Evolutionary conservation across 2,797 vertebrate species (phyloP).

Genomic region (Octomys mimax): DNA sequence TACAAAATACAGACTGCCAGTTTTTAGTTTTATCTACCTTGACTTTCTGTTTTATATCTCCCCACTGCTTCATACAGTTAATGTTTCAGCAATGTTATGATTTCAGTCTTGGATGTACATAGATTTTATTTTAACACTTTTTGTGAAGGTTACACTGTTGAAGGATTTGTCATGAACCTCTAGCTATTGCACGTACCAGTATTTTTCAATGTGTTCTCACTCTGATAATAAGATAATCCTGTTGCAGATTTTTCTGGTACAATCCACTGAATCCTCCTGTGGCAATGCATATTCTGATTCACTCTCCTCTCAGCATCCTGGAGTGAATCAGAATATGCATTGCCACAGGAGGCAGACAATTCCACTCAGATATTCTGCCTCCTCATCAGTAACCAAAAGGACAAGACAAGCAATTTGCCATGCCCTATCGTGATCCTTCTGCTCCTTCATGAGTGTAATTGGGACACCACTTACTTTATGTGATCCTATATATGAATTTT

Average conservation of each 20-base stretch:
- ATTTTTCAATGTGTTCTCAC: conserved; percentile 31
- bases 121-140: conserved; percentile 32
- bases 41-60: conserved; percentile 51
- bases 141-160: not conserved
- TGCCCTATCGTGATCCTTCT: conserved; percentile 51
- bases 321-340: conserved; percentile 75
- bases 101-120: not conserved
- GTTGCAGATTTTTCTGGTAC: conserved; percentile 61
- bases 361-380: conserved; percentile 71
- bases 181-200: conserved; percentile 15
- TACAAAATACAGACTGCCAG: conserved; percentile 64
- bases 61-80: conserved; percentile 53
- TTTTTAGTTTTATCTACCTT: conserved; percentile 51
- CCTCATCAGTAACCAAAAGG: conserved; percentile 73
- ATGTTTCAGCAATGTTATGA: conserved; percentile 18
- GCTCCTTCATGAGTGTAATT: not conserved
- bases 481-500: not conserved
- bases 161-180: not conserved
- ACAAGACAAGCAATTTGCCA: conserved; percentile 70
- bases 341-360: conserved; percentile 67
- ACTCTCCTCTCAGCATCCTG: conserved; percentile 40
- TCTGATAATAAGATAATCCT: conserved; percentile 68
- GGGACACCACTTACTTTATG: not conserved
- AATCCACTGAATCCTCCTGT: conserved; percentile 47
- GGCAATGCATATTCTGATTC: too few species aligned